phyloP scores from a whole-genome alignment of 2,888 invertebrate species.

The Clunio marinus region DNA sequence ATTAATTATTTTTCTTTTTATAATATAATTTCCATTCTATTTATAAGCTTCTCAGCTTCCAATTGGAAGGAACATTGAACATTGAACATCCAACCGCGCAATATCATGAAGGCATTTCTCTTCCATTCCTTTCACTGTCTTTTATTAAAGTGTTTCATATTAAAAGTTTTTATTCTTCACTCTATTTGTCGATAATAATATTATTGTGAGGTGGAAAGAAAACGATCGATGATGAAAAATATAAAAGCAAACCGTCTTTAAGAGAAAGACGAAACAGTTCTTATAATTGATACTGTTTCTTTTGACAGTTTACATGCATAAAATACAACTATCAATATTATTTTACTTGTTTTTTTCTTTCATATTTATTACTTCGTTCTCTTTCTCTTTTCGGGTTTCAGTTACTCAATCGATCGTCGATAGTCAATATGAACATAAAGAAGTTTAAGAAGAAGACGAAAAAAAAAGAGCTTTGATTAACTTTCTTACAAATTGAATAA shows the following conservation, averaged over 20 bases:
- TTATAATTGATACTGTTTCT: conserved; percentile 37
- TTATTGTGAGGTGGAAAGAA: background rate
- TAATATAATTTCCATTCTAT: background rate
- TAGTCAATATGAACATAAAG: background rate
- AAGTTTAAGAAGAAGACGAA: background rate
- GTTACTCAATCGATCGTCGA: conserved; percentile 2
- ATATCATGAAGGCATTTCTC: conserved; percentile 21
- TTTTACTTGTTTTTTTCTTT: no score
- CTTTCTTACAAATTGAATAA: conserved; percentile 38
- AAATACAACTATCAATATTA: conserved; percentile 35
- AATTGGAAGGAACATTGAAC: conserved; percentile 15
- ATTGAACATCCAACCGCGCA: background rate
- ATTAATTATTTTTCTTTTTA: conserved; percentile 33
- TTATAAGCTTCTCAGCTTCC: conserved; percentile 19
- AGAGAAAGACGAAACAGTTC: background rate
- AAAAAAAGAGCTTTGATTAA: conserved; percentile 29
- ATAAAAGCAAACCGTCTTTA: background rate
- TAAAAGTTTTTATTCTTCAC: no score
- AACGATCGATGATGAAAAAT: background rate
- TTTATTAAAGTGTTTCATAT: background rate
- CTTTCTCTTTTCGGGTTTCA: conserved; percentile 12
- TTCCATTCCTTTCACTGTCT: background rate
- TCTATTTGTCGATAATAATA: conserved; percentile 10
- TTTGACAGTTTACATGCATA: conserved; percentile 39
- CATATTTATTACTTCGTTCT: no score